These are phyloP conservation scores for Hyles euphorbiae DNA, from an alignment of 1,140 invertebrate species.

Conservation along the genomic window DNA sequence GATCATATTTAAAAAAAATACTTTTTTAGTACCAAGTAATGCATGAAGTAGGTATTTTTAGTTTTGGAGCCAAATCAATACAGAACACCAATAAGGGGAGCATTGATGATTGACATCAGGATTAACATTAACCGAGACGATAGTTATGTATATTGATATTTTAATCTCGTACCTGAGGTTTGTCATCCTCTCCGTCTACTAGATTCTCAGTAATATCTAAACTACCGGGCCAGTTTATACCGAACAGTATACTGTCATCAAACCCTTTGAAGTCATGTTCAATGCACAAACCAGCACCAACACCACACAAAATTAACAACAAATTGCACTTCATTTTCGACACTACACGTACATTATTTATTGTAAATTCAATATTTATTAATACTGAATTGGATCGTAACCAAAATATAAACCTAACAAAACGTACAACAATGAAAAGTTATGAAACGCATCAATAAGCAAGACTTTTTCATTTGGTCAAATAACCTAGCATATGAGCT, in stretches of 20 bases:
- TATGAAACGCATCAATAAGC: too few species aligned
- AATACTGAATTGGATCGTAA: not conserved
- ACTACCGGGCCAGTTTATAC: conserved; percentile 87
- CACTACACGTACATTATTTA: not conserved
- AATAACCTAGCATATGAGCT: conserved; percentile 32
- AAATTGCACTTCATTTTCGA: conserved; percentile 21
- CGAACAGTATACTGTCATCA: conserved; percentile 88
- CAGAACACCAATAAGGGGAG: too few species aligned
- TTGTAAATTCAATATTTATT: not conserved
- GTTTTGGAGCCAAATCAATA: too few species aligned
- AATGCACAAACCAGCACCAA: conserved; percentile 41
- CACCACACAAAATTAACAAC: conserved; percentile 32
- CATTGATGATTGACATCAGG: too few species aligned
- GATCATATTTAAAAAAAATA: not conserved
- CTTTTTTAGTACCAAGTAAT: not conserved
- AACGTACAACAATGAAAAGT: not conserved
- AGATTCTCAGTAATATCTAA: conserved; percentile 60
- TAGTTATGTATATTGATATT: too few species aligned
- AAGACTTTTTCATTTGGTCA: conserved; percentile 16
- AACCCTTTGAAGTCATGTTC: conserved; percentile 83
- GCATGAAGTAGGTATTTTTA: not conserved
- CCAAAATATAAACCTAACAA: not conserved
- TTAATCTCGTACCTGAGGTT: conserved; percentile 28
- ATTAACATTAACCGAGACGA: too few species aligned
- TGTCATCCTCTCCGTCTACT: conserved; percentile 34